phyloP scores from a whole-genome alignment of 2,113 vertebrate species.

The Jacana jacana region DNA sequence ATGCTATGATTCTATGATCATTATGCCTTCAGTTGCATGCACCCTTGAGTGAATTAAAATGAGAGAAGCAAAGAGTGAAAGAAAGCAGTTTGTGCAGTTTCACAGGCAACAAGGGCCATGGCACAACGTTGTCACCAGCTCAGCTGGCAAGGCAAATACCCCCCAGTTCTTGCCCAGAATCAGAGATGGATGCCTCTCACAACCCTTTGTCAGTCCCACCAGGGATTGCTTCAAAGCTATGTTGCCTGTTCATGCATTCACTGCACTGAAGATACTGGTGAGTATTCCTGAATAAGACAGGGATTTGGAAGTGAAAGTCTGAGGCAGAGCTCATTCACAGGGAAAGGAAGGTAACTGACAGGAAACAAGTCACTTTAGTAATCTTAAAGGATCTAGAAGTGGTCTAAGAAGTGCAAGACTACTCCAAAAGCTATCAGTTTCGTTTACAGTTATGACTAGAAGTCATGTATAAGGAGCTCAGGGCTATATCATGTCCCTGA shows the following conservation, averaged over 20 bases:
- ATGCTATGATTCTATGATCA: too few relatives aligned
- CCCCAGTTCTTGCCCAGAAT: not conserved
- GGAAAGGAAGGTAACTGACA: not conserved
- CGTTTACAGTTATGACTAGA: not conserved
- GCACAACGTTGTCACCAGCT: not conserved
- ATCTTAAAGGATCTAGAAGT: not conserved
- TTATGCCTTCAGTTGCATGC: not conserved
- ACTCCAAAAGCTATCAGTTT: not conserved
- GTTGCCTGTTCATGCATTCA: not conserved
- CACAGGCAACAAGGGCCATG: not conserved
- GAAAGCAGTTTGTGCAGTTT: not conserved
- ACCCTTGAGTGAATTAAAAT: not conserved
- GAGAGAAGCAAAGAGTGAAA: not conserved
- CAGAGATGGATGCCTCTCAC: not conserved
- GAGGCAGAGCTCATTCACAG: not conserved
- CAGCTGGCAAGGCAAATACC: not conserved
- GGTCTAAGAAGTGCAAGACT: not conserved
- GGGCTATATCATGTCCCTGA: fast-evolving
- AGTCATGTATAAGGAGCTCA: not conserved
- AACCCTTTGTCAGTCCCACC: not conserved
- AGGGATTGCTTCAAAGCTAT: fast-evolving
- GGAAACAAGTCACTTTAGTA: not conserved
- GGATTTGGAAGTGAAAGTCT: not conserved
- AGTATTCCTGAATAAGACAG: not conserved
- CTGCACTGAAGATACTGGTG: not conserved